Base-by-base conservation (phyloP, 2,797 vertebrate genomes). In the Picus viridis region DNA sequence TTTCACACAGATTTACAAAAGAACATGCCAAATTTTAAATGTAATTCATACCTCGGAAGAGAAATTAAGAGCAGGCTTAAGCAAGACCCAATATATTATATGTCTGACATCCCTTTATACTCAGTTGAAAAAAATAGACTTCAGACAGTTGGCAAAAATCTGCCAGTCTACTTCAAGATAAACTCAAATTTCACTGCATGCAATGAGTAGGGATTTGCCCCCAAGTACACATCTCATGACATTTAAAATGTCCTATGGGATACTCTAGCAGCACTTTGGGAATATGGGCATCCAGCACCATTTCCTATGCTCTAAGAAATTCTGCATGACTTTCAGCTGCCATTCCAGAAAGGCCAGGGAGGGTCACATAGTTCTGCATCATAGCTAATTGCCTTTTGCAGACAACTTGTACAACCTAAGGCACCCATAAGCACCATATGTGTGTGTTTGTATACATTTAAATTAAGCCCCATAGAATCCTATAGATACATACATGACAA, bases 201-300 rank as follows among this genome's bases (percentile, higher is more conserved):
- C 22, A 59, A 3, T 19, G 27, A 72, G 10, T 16, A 75, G 30
- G 2, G 11, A 8, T 12, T 58, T 15, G 3, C 5, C 3, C 7
- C 26, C 45, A 17, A 18, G 30, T 32, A 6, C 4, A 5, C 1
- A 0, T 26, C 5, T 63, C 9, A 30, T 88, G 34, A 1, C 18
- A 20, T 32, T 67, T 64, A 26, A 79, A 70, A 20, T 17, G n/a
- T 7, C 59, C 13, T 36, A 0, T 39, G 11, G 12, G 16, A 88
- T 16, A n/a, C 7, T 78, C 4, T 26, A 4, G 5, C 6, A 41
- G 11, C 30, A 47, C 26, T 16, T 70, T 27, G 47, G 9, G 29
- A 29, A 22, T 54, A 6, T 32, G 24, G 13, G 3, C 2, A 8
- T 32, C 17, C 15, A 83, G 2, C 4, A 71, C 4, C 4, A 41